Base-by-base conservation (phyloP, 2,113 vertebrate genomes). In the Corynorhinus townsendii region DNA sequence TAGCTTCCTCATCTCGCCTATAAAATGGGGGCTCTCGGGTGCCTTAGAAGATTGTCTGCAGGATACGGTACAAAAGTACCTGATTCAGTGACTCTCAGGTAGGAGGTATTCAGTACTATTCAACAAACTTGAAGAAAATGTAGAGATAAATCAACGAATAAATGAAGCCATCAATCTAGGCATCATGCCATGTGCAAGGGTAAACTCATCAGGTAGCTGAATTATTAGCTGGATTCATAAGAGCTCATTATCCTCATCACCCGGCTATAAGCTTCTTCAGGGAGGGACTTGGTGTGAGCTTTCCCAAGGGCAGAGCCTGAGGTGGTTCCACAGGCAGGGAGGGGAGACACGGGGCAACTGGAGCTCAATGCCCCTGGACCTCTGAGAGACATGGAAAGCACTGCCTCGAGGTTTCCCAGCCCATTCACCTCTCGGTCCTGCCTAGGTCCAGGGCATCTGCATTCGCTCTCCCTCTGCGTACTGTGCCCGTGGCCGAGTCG, bases 341-440 rank as follows among this genome's bases (percentile, higher is more conserved):
- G 35, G 52, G 38, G n/a, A 5, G 28, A 35, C 0, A 7, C 33
- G 38, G 47, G 2, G 2, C 15, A 28, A n/a, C 33, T 35, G n/a
- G 47, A 14, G n/a, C n/a, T 54, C 45, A 56, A n/a, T 2, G 19
- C 11, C 0, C 71, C 22, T 3, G 24, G 17, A 47, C 68, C 35
- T 76, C 52, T 33, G 22, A 56, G 47, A n/a, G 10, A 10, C 6
- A 4, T 4, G 12, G 14, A 35, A 69, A 62, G 28, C 7, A 9
- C 0, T 0, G 24, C 35, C 73, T 28, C 3, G 35, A 43, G 79
- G 22, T 30, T 43, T 26, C 30, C 26, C 35, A 83, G 0, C 4
- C 7, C 49, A 12, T 0, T 17, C 30, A 11, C 45, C 64, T 77
- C 72, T 59, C 0, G 4, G 30, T n/a, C n/a, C 54, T 38, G 69